These are phyloP conservation scores for Thumatha senex DNA, from an alignment of 2,888 invertebrate genomes.

Conservation along the genomic window DNA sequence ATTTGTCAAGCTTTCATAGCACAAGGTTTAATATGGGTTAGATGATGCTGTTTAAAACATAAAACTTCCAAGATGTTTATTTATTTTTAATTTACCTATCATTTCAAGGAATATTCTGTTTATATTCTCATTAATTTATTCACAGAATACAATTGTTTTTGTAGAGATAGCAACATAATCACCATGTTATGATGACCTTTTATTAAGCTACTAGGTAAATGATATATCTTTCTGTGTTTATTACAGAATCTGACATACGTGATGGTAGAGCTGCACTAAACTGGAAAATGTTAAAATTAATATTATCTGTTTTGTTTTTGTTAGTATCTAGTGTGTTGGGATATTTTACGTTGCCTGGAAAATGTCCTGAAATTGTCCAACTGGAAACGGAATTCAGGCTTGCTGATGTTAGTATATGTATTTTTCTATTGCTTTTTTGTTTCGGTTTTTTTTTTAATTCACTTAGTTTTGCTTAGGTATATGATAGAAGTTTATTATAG, in stretches of 20 bases:
- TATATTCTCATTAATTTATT: constrained; percentile 7
- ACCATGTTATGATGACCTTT: constrained; percentile 26
- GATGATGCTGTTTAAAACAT: background rate
- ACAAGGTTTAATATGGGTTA: too few species aligned
- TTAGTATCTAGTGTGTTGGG: constrained; percentile 44
- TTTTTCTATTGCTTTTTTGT: background rate
- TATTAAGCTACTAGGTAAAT: background rate
- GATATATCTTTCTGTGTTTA: background rate
- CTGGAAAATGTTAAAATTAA: constrained; percentile 47
- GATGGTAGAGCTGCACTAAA: background rate
- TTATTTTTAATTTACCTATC: too few species aligned
- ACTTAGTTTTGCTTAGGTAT: background rate
- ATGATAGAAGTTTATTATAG: too few species aligned
- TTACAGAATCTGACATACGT: background rate
- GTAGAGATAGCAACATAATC: background rate
- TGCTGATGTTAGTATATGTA: constrained; percentile 57
- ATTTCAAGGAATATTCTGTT: background rate
- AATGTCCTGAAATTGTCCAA: constrained; percentile 61
- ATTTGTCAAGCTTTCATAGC: too few species aligned
- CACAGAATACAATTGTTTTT: constrained; percentile 6
- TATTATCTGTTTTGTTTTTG: constrained; percentile 29
- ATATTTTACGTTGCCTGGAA: constrained; percentile 64
- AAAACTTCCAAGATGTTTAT: too few species aligned
- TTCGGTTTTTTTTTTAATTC: background rate
- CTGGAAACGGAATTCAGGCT: constrained; percentile 59